Evolutionary conservation across 2,888 invertebrate genomes (phyloP).

Genomic region (Sarcophaga caerulescens): DNA sequence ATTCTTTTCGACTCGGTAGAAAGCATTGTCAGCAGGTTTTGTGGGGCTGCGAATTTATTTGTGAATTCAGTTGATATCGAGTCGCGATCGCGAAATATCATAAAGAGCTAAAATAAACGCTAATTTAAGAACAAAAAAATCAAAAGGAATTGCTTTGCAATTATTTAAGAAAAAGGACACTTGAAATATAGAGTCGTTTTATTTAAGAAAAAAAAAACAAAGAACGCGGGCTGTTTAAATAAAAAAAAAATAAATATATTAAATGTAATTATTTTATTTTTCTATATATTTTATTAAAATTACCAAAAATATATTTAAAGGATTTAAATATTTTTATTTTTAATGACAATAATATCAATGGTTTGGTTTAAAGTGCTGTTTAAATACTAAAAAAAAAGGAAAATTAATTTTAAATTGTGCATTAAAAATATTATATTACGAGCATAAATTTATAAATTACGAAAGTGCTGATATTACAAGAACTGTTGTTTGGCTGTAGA

Average conservation of each 20-base stretch:
- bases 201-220: constrained; percentile 3
- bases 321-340: not conserved
- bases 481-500: not conserved
- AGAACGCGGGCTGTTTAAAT: not conserved
- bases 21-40: constrained; percentile 71
- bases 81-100: constrained; percentile 74
- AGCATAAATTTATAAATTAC: not conserved
- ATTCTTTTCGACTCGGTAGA: constrained; percentile 41
- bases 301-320: no score
- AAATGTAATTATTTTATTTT: not conserved
- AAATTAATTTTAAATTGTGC: not conserved
- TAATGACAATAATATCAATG: constrained; percentile 2
- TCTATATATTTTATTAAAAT: not conserved
- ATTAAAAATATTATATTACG: not conserved
- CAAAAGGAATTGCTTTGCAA: constrained; percentile 42
- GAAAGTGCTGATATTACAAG: constrained; percentile 26
- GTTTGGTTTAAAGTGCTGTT: constrained; percentile 10
- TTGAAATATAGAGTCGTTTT: constrained; percentile 22
- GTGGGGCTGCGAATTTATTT: constrained; percentile 73
- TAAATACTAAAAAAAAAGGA: no score
- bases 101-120: constrained; percentile 49
- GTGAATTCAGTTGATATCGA: constrained; percentile 76
- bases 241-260: not conserved
- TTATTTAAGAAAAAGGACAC: constrained; percentile 46
- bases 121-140: constrained; percentile 13